Percentiles rank a stretch among this genome's conserved stretches.
phyloP scores from a whole-genome alignment of 1,140 invertebrate species.

The Heliothis virescens region DNA sequence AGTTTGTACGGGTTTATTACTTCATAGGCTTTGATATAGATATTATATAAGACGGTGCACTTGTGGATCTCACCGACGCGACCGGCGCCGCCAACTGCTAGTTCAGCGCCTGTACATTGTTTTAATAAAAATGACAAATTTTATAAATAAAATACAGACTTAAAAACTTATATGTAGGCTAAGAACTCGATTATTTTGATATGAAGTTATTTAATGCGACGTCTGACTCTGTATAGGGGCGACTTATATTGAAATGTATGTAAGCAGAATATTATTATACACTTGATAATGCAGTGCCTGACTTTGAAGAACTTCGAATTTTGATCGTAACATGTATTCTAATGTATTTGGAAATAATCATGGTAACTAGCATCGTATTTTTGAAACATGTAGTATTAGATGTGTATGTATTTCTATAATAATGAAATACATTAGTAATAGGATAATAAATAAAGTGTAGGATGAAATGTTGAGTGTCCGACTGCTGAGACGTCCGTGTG shows the following conservation, averaged over 20 bases:
- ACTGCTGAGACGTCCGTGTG: not conserved
- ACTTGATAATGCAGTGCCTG: slow-evolving; percentile 21
- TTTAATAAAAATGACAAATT: slow-evolving; percentile 46
- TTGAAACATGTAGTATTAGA: not conserved
- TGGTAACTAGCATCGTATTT: slow-evolving; percentile 22
- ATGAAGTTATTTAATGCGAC: slow-evolving; percentile 25
- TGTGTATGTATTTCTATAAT: not conserved
- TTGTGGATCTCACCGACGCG: not conserved
- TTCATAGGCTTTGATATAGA: slow-evolving; percentile 8
- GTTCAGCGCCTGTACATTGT: slow-evolving; percentile 27
- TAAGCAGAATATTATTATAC: slow-evolving; percentile 7
- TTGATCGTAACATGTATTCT: slow-evolving; percentile 3
- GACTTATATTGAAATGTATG: slow-evolving; percentile 29
- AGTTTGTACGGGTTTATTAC: slow-evolving; percentile 30
- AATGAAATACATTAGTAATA: not conserved
- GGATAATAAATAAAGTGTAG: not conserved
- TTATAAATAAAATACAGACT: slow-evolving; percentile 35
- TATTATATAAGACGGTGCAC: slow-evolving; percentile 8
- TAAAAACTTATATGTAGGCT: slow-evolving; percentile 34
- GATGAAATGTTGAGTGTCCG: not conserved
- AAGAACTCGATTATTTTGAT: slow-evolving; percentile 45
- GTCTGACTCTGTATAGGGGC: slow-evolving; percentile 3
- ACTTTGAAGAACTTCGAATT: slow-evolving; percentile 28
- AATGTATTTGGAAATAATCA: slow-evolving; percentile 9
- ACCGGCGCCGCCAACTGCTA: not conserved